phyloP scores from a whole-genome alignment of 2,797 vertebrate species.

The Silurus lanzhouensis region DNA sequence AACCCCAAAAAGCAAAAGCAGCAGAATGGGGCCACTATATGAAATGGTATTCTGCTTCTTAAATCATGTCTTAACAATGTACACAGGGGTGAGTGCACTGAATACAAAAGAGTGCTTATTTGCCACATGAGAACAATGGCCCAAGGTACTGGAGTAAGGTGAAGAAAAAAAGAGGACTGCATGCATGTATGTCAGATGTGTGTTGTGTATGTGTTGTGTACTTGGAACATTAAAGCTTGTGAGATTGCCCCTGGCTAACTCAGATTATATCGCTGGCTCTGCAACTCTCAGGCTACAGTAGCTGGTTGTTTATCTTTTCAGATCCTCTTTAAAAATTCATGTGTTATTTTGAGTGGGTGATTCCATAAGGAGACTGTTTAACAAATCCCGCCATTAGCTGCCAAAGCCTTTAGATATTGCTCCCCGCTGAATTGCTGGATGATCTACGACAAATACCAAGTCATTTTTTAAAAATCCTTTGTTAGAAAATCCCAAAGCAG shows the following conservation, averaged over 20 bases:
- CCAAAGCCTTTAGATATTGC: constrained; percentile 36
- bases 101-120: constrained; percentile 68
- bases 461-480: constrained; percentile 19
- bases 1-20: constrained; percentile 73
- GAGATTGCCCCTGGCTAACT: constrained; percentile 39
- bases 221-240: constrained; percentile 48
- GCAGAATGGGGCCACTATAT: constrained; percentile 71
- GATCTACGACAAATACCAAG: constrained; percentile 38
- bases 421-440: constrained; percentile 32
- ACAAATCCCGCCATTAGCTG: constrained; percentile 44
- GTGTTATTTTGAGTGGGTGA: constrained; percentile 28
- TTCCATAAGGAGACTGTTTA: constrained; percentile 46
- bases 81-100: constrained; percentile 53
- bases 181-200: constrained; percentile 42
- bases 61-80: constrained; percentile 78
- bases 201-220: constrained; percentile 35
- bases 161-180: constrained; percentile 53
- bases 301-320: constrained; percentile 47
- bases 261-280: constrained; percentile 14
- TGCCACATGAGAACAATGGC: constrained; percentile 65
- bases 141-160: constrained; percentile 58
- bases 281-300: constrained; percentile 29
- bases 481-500: constrained; percentile 34
- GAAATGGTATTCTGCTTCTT: constrained; percentile 74
- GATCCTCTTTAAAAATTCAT: constrained; percentile 57